Conservation (phyloP, 2,888 invertebrate genomes). For the Ochropleura leucogaster region DNA sequence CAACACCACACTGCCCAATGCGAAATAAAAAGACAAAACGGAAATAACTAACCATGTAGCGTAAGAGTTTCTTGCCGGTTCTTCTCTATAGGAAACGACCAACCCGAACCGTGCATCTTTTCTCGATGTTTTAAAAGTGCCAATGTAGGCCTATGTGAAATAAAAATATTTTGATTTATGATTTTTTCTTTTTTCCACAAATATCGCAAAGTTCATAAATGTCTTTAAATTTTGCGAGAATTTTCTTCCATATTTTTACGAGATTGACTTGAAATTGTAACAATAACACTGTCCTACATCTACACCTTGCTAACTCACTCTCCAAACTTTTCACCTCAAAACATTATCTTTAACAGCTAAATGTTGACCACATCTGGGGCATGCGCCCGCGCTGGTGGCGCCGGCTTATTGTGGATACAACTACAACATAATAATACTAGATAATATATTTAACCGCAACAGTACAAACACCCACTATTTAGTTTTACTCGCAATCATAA, state of each 20-base stretch:
- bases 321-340: constrained; percentile 9
- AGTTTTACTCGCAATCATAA: constrained; percentile 53
- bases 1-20: too few relatives aligned
- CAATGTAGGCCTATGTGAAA: too few relatives aligned
- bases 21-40: too few relatives aligned
- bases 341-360: constrained; percentile 26
- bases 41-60: too few relatives aligned
- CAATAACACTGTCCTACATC: too few relatives aligned
- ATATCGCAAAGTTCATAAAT: not conserved
- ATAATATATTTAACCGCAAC: constrained; percentile 19
- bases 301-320: too few relatives aligned
- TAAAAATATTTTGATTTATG: not conserved
- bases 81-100: too few relatives aligned
- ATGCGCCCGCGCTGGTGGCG: constrained; percentile 54
- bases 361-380: constrained; percentile 50
- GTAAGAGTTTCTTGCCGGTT: too few relatives aligned
- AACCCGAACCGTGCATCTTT: too few relatives aligned
- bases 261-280: too few relatives aligned
- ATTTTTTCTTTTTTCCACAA: not conserved
- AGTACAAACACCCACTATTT: constrained; percentile 59
- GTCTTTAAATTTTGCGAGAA: not conserved
- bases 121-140: too few relatives aligned
- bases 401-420: constrained; percentile 53
- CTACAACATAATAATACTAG: constrained; percentile 43
- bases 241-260: too few relatives aligned